Evolutionary conservation across 2,113 vertebrate genomes (phyloP), one percentile per base, ranked within the genome.

Genomic region (Coracopsis vasa): DNA sequence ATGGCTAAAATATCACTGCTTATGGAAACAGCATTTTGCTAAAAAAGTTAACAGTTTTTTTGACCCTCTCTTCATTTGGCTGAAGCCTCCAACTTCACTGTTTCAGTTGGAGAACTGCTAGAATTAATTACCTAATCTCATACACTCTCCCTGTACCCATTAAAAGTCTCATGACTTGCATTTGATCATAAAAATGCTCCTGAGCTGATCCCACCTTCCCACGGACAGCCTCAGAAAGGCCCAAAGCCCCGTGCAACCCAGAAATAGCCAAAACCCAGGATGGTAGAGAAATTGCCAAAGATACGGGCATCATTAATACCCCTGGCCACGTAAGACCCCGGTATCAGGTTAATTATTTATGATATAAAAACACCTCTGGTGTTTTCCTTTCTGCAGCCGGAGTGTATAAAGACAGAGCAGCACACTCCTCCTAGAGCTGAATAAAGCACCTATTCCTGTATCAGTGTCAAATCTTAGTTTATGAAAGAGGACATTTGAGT

Each of bases 1-100:
- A 94, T 86, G 96, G 96, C 95, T 96, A 95, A 92, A 94, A 94
- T 96, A 96, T 86, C 95, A 74, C 75, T 92, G 91, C 95, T 79
- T 78, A 31, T 50, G 88, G 95, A 94, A 96, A 91, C 54, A 41
- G 90, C 56, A 10, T 18, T 74, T 39, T 41, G 48, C 87, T 80
- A 54, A 85, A 61, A 87, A 96, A 90, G 51, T 42, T 42, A 91
- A 54, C 61, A 41, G 61, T 82, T 70, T 77, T 89, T 72, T 50
- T 92, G 92, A 96, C 94, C 96, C 82, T 66, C 79, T 47, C 83
- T 60, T 77, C 33, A 2, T 84, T 67, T 64, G 86, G 85, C 61
- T 94, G 73, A 80, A 92, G 88, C 80, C 88, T 92, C 61, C 67
- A 58, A 44, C 66, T 90, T 78, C 33, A 11, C 53, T 53, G 53